Evolutionary conservation across 2,888 invertebrate species (phyloP), one percentile per base, ranked within the genome.

Genomic region (Xanthostigma xanthostigma): DNA sequence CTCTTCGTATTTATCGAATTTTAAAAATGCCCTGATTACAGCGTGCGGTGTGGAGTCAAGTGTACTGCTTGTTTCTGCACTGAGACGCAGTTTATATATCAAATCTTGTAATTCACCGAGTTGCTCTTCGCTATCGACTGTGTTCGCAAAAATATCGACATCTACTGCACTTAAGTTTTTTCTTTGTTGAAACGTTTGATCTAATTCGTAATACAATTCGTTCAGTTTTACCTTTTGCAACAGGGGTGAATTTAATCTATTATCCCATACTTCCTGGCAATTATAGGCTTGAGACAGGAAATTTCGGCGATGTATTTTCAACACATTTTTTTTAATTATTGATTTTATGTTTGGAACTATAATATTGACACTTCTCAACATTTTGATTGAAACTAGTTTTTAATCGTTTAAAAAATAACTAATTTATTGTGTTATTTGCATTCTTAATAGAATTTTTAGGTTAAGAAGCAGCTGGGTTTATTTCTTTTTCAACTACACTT

Each of bases 11-110:
- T 76, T 69, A 9, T 73, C 74, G 56, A 65, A 64, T 43, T 73
- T 68, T 2, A 79, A 56, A 49, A 75, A 75, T 56, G 71, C 71
- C 55, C 84, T 72, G 8, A 91, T 69, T 33, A 87, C 74, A 11
- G 92, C 90, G 70, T 93, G 86, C 54, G 79, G 75, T 3, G 92
- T 92, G 0, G 92, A 92, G 6, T 84, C 79, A 13, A 88, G 66
- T 2, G 79, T 79, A 52, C 79, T 78, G 1, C 76, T 67, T 1
- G 88, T 79, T 57, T 84, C 81, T 6, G 79, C 74, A 12, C 84
- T 82, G 52, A 81, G 67, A 50, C 93, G 70, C 48, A 92, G 70
- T 61, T 79, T 82, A 62, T 81, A 73, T 35, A 84, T 61, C 12
- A 89, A 62, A 62, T 85, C 83, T 53, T 81, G 74, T 9, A 90